Percentiles rank a stretch among this genome's conserved stretches.
phyloP scores from a whole-genome alignment of 1,140 invertebrate genomes.

The Panonychus citri region DNA sequence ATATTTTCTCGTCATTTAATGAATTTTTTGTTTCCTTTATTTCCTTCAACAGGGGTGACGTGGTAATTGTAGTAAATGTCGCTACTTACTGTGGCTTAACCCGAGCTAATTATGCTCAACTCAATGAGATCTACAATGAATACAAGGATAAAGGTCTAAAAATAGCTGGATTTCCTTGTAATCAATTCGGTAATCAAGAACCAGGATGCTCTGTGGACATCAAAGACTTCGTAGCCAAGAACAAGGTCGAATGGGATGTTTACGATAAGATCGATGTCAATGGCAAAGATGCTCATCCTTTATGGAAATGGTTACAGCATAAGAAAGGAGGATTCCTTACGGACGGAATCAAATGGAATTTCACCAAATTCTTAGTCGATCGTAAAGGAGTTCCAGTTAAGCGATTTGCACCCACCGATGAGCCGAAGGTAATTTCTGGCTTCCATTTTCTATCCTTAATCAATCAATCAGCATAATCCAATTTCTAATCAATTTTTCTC shows the following conservation, averaged over 20 bases:
- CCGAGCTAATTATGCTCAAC: conserved; percentile 45
- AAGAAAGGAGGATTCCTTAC: conserved; percentile 29
- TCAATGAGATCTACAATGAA: conserved; percentile 41
- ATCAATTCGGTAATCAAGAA: conserved; percentile 59
- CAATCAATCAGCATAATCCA: not conserved
- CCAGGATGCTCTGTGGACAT: conserved; percentile 46
- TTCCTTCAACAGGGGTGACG: conserved; percentile 22
- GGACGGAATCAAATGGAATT: conserved; percentile 76
- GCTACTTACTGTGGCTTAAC: conserved; percentile 64
- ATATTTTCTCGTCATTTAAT: not conserved
- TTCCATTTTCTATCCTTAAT: not conserved
- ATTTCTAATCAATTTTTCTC: not conserved
- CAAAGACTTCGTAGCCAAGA: conserved; percentile 36
- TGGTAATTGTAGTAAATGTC: conserved; percentile 56
- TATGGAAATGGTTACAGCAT: conserved; percentile 62
- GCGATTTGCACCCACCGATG: conserved; percentile 46
- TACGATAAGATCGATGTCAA: conserved; percentile 39
- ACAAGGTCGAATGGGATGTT: conserved; percentile 17
- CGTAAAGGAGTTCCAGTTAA: conserved; percentile 60
- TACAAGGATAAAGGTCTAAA: conserved; percentile 36
- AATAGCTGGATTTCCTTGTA: conserved; percentile 74
- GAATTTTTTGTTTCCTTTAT: not conserved
- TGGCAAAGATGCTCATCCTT: conserved; percentile 49
- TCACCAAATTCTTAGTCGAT: conserved; percentile 78
- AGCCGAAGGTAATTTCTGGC: conserved; percentile 34